A percentile compares a stretch with the other conserved stretches of the same genome.
These are phyloP conservation scores for Callochromis pleurospilus DNA, from an alignment of 2,113 vertebrate genomes.

Conservation along the genomic window DNA sequence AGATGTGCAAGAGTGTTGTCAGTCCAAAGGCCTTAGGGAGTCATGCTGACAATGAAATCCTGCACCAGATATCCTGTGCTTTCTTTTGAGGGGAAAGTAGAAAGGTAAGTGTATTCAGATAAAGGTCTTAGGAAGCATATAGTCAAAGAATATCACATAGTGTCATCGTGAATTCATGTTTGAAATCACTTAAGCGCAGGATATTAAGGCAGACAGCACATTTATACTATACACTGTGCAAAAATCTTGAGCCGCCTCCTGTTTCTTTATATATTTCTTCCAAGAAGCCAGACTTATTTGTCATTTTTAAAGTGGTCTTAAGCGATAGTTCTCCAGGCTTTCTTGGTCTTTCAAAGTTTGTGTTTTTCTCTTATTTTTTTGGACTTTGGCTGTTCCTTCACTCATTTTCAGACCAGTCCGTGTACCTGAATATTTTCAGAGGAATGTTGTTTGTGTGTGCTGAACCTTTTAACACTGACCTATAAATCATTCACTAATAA, in stretches of 20 bases:
- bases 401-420: background rate
- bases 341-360: background rate
- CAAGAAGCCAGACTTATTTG: background rate
- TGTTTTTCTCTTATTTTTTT: background rate
- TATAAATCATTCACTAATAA: background rate
- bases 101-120: background rate
- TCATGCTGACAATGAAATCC: background rate
- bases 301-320: background rate
- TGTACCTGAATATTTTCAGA: background rate
- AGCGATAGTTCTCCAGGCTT: background rate
- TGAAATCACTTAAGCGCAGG: background rate
- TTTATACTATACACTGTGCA: background rate
- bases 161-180: background rate
- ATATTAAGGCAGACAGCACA: background rate
- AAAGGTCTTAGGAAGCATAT: background rate
- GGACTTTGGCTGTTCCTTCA: background rate
- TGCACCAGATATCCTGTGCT: slow-evolving; percentile 23
- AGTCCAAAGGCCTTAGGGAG: slow-evolving; percentile 21
- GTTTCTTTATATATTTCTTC: background rate
- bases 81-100: slow-evolving; percentile 11
- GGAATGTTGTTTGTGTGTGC: background rate
- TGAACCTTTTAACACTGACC: background rate
- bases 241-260: background rate
- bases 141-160: background rate
- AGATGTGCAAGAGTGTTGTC: slow-evolving; percentile 8